A percentile compares a stretch with the other conserved stretches of the same genome.
phyloP scores from a whole-genome alignment of 2,113 vertebrate species.

The Damaliscus lunatus region DNA sequence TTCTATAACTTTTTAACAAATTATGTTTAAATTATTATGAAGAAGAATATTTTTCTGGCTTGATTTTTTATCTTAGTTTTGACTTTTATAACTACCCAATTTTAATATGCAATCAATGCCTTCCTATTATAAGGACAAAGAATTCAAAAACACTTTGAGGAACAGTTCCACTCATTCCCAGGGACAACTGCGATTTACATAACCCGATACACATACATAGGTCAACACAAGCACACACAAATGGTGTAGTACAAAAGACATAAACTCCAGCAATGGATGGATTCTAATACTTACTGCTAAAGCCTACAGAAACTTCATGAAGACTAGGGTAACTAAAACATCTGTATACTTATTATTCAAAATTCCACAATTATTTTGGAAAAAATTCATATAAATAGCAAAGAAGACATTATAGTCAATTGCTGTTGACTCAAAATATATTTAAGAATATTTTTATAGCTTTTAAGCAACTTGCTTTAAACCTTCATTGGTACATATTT shows the following conservation, averaged over 20 bases:
- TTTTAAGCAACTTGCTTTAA: neutral
- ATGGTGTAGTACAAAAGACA: accelerated
- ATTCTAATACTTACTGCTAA: neutral
- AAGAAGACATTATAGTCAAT: neutral
- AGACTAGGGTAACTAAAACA: neutral
- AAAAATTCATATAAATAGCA: neutral
- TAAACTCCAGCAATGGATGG: neutral
- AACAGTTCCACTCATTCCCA: neutral
- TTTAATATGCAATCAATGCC: neutral
- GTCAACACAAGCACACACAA: accelerated
- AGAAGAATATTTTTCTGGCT: neutral
- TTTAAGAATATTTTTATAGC: neutral
- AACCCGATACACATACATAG: too few relatives aligned
- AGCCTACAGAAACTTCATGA: neutral
- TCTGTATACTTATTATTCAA: neutral
- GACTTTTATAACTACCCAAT: neutral
- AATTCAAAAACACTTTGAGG: neutral
- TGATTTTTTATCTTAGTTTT: neutral
- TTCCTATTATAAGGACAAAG: neutral
- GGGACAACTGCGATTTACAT: neutral
- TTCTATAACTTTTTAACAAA: slow-evolving; percentile 57
- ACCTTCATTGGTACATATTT: neutral
- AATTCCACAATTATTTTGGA: neutral
- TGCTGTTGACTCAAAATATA: neutral
- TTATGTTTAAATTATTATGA: slow-evolving; percentile 26